These are phyloP conservation scores for Maniola jurtina DNA, from an alignment of 1,140 invertebrate genomes.

Conservation along the genomic window DNA sequence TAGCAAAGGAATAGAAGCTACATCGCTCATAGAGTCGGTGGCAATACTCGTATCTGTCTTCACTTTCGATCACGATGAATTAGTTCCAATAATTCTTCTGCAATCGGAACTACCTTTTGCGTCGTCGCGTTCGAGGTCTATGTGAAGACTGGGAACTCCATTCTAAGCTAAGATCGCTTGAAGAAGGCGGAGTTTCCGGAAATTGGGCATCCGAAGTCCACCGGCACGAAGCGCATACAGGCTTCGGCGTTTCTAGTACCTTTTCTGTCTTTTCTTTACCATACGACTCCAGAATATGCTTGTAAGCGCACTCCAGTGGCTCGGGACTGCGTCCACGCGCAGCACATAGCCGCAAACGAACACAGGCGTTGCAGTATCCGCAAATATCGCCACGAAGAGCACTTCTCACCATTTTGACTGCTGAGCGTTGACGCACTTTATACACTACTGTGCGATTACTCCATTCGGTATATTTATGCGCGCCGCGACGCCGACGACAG, in stretches of 20 bases:
- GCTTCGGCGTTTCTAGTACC: conserved; percentile 47
- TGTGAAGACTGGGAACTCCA: conserved; percentile 66
- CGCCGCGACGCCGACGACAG: conserved; percentile 40
- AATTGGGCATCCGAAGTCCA: conserved; percentile 74
- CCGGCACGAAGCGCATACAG: conserved; percentile 60
- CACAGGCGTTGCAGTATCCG: conserved; percentile 70
- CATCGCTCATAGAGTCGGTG: conserved; percentile 19
- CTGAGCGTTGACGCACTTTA: conserved; percentile 40
- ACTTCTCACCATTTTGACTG: conserved; percentile 58
- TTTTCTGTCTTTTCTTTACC: conserved; percentile 39
- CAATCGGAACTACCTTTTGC: conserved; percentile 56
- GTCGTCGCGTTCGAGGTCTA: conserved; percentile 52
- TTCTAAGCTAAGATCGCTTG: conserved; percentile 66
- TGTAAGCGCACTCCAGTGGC: conserved; percentile 66
- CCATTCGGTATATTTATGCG: conserved; percentile 62
- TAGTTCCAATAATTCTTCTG: conserved; percentile 19
- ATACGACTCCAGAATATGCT: conserved; percentile 70
- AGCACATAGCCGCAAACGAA: conserved; percentile 59
- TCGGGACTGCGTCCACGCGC: conserved; percentile 65
- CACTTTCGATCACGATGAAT: conserved; percentile 20
- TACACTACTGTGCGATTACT: conserved; percentile 48
- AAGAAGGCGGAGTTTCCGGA: conserved; percentile 67
- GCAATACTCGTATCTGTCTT: conserved; percentile 1
- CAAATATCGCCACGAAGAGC: conserved; percentile 58
- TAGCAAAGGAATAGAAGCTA: conserved; percentile 16